Conservation (phyloP, 2,888 invertebrate genomes). For the Neuroscelio doddi region DNA sequence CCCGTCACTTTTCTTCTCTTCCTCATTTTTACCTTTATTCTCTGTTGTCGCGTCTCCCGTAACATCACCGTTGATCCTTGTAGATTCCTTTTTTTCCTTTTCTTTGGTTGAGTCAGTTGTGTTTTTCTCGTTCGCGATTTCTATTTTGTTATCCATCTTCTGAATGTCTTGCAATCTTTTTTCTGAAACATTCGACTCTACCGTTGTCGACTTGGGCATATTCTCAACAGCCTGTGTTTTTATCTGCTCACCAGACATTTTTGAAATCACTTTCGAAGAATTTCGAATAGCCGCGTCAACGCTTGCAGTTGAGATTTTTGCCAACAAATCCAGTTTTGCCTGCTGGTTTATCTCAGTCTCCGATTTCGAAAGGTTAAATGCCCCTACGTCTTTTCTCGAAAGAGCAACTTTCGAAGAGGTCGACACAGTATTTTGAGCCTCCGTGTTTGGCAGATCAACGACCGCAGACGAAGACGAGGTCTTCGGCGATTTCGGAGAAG, state of each 20-base stretch:
- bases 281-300: constrained; percentile 23
- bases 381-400: constrained; percentile 30
- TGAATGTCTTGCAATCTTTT: constrained; percentile 7
- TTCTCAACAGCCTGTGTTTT: constrained; percentile 12
- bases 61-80: constrained; percentile 47
- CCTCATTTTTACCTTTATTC: not conserved
- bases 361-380: constrained; percentile 8
- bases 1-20: constrained; percentile 10
- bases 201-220: not conserved
- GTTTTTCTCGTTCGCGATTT: not conserved
- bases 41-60: constrained; percentile 1
- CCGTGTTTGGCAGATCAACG: constrained; percentile 47
- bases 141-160: not conserved
- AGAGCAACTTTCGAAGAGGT: constrained; percentile 24
- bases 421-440: constrained; percentile 38
- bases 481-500: constrained; percentile 57
- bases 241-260: constrained; percentile 16
- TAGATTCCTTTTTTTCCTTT: constrained; percentile 1
- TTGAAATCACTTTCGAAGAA: not conserved
- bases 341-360: constrained; percentile 24
- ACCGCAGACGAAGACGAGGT: constrained; percentile 47
- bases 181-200: not conserved
- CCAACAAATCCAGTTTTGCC: constrained; percentile 31
- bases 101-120: constrained; percentile 1
- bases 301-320: constrained; percentile 23